Base-by-base conservation (phyloP, 2,113 vertebrate species). In the Monopterus albus region DNA sequence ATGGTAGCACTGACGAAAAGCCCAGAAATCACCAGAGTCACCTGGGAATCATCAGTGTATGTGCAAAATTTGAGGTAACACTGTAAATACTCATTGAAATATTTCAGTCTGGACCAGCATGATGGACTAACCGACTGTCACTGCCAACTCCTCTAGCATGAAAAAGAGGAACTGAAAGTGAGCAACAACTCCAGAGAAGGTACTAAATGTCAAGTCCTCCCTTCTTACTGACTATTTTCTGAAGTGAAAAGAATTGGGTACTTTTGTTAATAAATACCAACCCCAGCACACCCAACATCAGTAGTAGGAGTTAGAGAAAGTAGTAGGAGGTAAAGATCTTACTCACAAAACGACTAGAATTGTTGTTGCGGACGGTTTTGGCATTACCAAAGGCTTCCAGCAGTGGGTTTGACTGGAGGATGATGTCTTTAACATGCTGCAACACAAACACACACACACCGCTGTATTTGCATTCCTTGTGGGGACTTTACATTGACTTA, bases 341-440 rank as follows among this genome's bases (percentile, higher is more conserved):
- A 93, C 94, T 92, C 83, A 95, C 94, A 71, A 95, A 95, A 35
- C 94, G 92, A 72, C 94, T 95, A 5, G 94, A 95, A 87, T 95
- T 95, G 89, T 95, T 95, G 91, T 95, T 95, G 26, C 94, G 91
- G 60, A 95, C 93, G 0, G 94, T 95, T 85, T 95, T 95, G 26
- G 94, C 94, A 1, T 95, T 95, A 15, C 94, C 94, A 38, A 95
- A 95, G 6, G 94, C 94, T 66, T 95, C 94, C 63, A 95, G 77
- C 43, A 95, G 85, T 38, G 94, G 94, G 82, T 95, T 95, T 8
- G 94, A 95, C 82, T 94, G 94, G 6, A 95, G 89, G 70, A 95
- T 95, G 75, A 95, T 95, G 75, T 95, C 94, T 86, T 95, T 95
- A 0, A 95, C 92, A 47, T 94, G 94, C 94, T 95, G 52, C 62